Evolutionary conservation across 2,888 invertebrate genomes (phyloP).

Genomic region (Parnassius apollo): DNA sequence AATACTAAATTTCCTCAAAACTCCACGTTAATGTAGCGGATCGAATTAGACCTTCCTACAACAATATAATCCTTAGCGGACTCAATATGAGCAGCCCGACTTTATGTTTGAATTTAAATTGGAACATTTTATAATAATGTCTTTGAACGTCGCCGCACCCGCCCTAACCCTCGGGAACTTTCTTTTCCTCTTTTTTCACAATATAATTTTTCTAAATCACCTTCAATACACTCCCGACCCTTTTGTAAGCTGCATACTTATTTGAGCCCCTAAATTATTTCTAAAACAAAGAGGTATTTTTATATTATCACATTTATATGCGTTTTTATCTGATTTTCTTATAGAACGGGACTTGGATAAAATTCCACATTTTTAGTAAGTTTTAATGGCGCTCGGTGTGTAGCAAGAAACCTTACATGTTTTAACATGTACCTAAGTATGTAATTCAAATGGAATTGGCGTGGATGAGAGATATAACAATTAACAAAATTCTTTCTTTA

Average conservation of each 20-base stretch:
- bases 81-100: slow-evolving; percentile 47
- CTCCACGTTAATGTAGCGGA: slow-evolving; percentile 27
- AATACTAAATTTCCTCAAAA: slow-evolving; percentile 18
- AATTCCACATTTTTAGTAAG: slow-evolving; percentile 10
- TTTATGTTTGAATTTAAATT: slow-evolving; percentile 75
- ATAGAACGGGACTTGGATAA: slow-evolving; percentile 18
- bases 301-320: slow-evolving; percentile 10
- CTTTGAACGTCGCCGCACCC: slow-evolving; percentile 58
- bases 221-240: slow-evolving; percentile 49
- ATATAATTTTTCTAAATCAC: slow-evolving; percentile 78
- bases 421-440: no score
- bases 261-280: slow-evolving; percentile 48
- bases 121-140: slow-evolving; percentile 72
- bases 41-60: slow-evolving; percentile 37
- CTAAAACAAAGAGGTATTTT: slow-evolving; percentile 27
- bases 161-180: slow-evolving; percentile 50
- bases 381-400: slow-evolving; percentile 12
- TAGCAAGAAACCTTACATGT: no score
- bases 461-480: no score
- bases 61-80: slow-evolving; percentile 41
- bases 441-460: no score
- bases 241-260: slow-evolving; percentile 45
- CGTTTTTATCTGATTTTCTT: slow-evolving; percentile 13
- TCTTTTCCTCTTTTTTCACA: slow-evolving; percentile 65
- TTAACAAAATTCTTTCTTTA: no score